A percentile compares a stretch with the other conserved stretches of the same genome.
Evolutionary conservation across 2,888 invertebrate genomes (phyloP).

Genomic region (Rutpela maculata): DNA sequence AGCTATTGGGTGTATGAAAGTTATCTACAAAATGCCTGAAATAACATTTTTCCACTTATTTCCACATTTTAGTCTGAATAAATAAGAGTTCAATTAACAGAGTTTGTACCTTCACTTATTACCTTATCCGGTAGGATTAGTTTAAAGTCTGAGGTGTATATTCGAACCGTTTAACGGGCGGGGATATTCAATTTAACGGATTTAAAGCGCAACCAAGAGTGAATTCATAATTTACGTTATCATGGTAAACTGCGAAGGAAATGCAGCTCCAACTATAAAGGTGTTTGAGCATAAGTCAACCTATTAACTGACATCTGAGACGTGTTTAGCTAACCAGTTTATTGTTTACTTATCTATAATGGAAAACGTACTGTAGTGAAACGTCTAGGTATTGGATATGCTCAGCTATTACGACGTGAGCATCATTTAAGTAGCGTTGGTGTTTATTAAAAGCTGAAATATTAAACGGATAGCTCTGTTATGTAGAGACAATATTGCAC

Average conservation of each 20-base stretch:
- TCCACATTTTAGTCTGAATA: too few species aligned
- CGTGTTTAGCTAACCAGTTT: slow-evolving; percentile 6
- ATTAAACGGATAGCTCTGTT: too few species aligned
- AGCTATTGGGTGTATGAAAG: too few species aligned
- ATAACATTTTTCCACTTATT: too few species aligned
- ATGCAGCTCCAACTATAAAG: slow-evolving; percentile 14
- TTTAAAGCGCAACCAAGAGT: slow-evolving; percentile 21
- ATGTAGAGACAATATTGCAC: too few species aligned
- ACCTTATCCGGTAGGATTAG: slow-evolving; percentile 9
- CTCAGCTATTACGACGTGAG: too few species aligned
- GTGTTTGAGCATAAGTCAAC: slow-evolving; percentile 16
- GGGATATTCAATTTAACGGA: slow-evolving; percentile 27
- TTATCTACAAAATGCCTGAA: too few species aligned
- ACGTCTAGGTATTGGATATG: too few species aligned
- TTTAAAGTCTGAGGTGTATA: slow-evolving; percentile 13
- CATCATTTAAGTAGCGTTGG: too few species aligned
- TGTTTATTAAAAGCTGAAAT: too few species aligned
- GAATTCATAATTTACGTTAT: slow-evolving; percentile 38
- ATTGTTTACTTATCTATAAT: slow-evolving; percentile 23
- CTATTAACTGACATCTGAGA: background rate
- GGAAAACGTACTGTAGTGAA: background rate
- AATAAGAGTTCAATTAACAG: background rate
- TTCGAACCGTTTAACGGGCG: slow-evolving; percentile 23
- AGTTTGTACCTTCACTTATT: slow-evolving; percentile 7
- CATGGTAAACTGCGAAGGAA: background rate